Conservation (phyloP, 1,140 invertebrate genomes). For the Drosophila asahinai region DNA sequence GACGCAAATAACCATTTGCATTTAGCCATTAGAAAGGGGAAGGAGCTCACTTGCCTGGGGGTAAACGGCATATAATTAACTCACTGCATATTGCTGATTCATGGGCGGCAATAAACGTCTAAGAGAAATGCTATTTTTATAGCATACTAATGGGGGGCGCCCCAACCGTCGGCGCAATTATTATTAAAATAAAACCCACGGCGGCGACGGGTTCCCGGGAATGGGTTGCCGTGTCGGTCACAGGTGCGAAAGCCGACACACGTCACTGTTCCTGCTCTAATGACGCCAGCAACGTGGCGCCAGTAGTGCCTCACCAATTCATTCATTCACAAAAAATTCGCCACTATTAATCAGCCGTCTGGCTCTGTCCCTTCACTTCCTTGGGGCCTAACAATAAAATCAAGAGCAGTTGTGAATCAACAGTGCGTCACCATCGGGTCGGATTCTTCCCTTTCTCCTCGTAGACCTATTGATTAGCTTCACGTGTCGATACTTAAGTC, state of each 20-base stretch:
- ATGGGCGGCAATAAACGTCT: slow-evolving; percentile 29
- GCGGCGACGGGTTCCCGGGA: background rate
- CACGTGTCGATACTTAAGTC: slow-evolving; percentile 68
- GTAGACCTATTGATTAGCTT: slow-evolving; percentile 73
- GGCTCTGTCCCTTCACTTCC: background rate
- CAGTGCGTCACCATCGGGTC: slow-evolving; percentile 68
- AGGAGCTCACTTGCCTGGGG: slow-evolving; percentile 2
- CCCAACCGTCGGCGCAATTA: slow-evolving; percentile 46
- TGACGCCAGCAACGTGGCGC: slow-evolving; percentile 54
- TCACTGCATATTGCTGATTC: slow-evolving; percentile 50
- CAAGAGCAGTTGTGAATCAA: slow-evolving; percentile 71
- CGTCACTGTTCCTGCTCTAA: slow-evolving; percentile 62
- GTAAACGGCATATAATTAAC: slow-evolving; percentile 41
- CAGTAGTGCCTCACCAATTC: slow-evolving; percentile 43
- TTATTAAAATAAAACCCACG: slow-evolving; percentile 61
- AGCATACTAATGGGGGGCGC: slow-evolving; percentile 63
- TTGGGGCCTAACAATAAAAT: slow-evolving; percentile 70
- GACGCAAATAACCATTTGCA: slow-evolving; percentile 24
- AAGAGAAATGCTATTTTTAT: slow-evolving; percentile 63
- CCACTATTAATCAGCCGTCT: slow-evolving; percentile 68
- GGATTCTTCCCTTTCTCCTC: background rate
- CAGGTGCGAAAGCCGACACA: slow-evolving; percentile 58
- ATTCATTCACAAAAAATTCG: slow-evolving; percentile 77
- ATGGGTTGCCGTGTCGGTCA: slow-evolving; percentile 36
- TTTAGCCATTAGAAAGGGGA: background rate